Evolutionary conservation across 2,888 invertebrate genomes (phyloP).

Genomic region (Elmis aenea): DNA sequence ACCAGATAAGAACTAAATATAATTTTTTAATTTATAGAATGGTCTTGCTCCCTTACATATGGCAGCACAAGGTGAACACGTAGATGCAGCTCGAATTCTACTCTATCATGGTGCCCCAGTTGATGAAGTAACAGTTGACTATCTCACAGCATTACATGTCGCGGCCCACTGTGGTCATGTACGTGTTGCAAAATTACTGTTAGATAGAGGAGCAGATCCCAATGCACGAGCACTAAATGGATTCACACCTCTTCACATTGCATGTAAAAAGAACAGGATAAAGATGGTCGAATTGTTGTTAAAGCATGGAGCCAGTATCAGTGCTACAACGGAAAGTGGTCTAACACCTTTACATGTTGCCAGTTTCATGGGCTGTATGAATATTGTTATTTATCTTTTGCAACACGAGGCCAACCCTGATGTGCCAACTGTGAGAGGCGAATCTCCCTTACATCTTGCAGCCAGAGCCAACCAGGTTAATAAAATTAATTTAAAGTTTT

Average conservation of each 20-base stretch:
- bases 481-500: no score
- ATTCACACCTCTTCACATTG: conserved; percentile 96
- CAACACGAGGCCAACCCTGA: conserved; percentile 93
- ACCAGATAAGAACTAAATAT: no score
- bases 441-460: conserved; percentile 94
- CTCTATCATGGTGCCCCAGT: conserved; percentile 94
- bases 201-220: conserved; percentile 94
- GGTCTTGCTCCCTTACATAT: conserved; percentile 96
- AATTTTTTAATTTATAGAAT: conserved; percentile 58
- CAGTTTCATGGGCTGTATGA: conserved; percentile 99
- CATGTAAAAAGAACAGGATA: conserved; percentile 97
- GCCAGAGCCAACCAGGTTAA: conserved; percentile 88
- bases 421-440: conserved; percentile 91
- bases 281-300: conserved; percentile 93
- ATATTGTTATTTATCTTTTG: conserved; percentile 93
- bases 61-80: conserved; percentile 98
- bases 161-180: conserved; percentile 94
- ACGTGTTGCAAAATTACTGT: conserved; percentile 83
- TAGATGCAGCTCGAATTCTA: conserved; percentile 89
- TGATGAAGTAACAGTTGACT: conserved; percentile 98
- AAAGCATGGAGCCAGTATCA: conserved; percentile 87
- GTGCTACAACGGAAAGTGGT: conserved; percentile 72
- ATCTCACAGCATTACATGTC: conserved; percentile 93
- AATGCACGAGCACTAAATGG: conserved; percentile 95
- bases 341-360: conserved; percentile 96